Percentiles rank a stretch among this genome's conserved stretches.
Evolutionary conservation across 2,797 vertebrate species (phyloP).

Genomic region (Potorous gilbertii): DNA sequence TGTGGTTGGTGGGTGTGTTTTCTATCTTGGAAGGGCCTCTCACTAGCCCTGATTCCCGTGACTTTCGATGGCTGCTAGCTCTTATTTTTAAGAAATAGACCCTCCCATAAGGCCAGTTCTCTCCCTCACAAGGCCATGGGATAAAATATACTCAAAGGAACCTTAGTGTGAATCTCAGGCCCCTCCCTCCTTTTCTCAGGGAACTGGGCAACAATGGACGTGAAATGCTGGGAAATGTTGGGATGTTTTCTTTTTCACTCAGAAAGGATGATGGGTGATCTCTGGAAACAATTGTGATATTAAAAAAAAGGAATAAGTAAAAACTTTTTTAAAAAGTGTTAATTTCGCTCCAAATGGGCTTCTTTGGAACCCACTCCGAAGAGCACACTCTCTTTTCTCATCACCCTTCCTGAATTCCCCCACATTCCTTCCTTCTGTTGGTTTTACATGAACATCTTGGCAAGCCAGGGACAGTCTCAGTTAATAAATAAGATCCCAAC

Average conservation of each 20-base stretch:
- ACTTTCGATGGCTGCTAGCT: slow-evolving; percentile 23
- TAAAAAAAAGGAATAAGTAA: background rate
- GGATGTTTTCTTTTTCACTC: background rate
- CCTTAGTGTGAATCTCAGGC: slow-evolving; percentile 34
- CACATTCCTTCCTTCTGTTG: slow-evolving; percentile 64
- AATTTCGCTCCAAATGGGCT: slow-evolving; percentile 44
- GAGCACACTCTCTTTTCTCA: slow-evolving; percentile 9
- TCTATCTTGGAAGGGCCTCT: slow-evolving; percentile 36
- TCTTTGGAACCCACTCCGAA: slow-evolving; percentile 51
- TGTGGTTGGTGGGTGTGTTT: background rate
- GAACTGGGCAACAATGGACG: background rate
- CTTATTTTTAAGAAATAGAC: background rate
- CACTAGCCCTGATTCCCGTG: slow-evolving; percentile 41
- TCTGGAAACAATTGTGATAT: background rate
- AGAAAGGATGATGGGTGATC: background rate
- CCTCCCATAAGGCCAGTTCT: background rate
- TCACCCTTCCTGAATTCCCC: slow-evolving; percentile 66
- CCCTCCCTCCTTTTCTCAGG: background rate
- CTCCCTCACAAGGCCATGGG: slow-evolving; percentile 47
- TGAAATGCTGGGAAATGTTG: background rate
- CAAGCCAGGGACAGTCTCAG: slow-evolving; percentile 75
- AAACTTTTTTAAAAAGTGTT: background rate
- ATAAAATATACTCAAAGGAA: slow-evolving; percentile 42
- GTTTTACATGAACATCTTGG: slow-evolving; percentile 78
- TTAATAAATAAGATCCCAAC: slow-evolving; percentile 80